Conservation (phyloP, 2,797 vertebrate species). For the Apogon talboti region DNA sequence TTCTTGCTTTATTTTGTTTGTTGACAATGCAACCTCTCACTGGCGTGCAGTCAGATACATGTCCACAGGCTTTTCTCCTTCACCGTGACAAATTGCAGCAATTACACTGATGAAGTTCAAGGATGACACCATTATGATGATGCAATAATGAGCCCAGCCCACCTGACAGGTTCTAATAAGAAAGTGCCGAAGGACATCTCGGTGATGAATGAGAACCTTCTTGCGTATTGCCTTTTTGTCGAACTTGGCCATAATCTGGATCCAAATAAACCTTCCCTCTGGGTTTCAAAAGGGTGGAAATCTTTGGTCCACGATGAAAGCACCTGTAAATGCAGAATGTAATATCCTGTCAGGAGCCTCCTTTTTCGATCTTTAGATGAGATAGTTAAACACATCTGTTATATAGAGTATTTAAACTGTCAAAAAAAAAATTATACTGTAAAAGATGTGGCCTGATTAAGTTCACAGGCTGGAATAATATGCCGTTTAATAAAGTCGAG, state of each 20-base stretch:
- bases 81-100: slow-evolving; percentile 79
- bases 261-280: slow-evolving; percentile 57
- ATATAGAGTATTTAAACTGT: slow-evolving; percentile 41
- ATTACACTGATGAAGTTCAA: slow-evolving; percentile 86
- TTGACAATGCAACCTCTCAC: neutral
- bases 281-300: slow-evolving; percentile 21
- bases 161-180: slow-evolving; percentile 79
- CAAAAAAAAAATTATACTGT: slow-evolving; percentile 11
- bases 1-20: neutral
- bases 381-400: slow-evolving; percentile 38
- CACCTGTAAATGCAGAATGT: slow-evolving; percentile 27
- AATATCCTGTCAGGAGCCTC: slow-evolving; percentile 63
- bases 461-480: slow-evolving; percentile 11
- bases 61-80: slow-evolving; percentile 60
- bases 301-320: slow-evolving; percentile 8
- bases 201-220: slow-evolving; percentile 71
- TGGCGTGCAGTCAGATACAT: slow-evolving; percentile 23
- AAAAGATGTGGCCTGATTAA: slow-evolving; percentile 18
- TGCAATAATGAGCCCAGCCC: slow-evolving; percentile 77
- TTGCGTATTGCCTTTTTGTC: slow-evolving; percentile 55
- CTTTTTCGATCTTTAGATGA: slow-evolving; percentile 50
- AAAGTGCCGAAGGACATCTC: slow-evolving; percentile 75
- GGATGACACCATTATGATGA: slow-evolving; percentile 83
- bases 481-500: slow-evolving; percentile 27
- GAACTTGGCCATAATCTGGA: slow-evolving; percentile 46